phyloP scores from a whole-genome alignment of 2,113 vertebrate genomes.

The Calyptomena viridis region DNA sequence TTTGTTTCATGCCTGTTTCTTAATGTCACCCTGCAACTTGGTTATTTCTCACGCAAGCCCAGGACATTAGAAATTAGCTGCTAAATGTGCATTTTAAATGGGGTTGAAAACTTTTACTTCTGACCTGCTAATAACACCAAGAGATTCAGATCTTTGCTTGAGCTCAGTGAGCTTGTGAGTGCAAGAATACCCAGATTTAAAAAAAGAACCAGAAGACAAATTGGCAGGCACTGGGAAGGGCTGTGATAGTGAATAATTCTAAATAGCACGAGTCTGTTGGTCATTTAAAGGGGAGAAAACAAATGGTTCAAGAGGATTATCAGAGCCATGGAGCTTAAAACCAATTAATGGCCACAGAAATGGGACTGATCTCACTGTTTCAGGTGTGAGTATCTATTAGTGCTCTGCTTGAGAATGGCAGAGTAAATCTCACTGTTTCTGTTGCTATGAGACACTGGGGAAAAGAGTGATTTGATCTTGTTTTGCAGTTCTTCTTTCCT shows the following conservation, averaged over 20 bases:
- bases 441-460: conserved; percentile 23
- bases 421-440: not conserved
- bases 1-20: conserved; percentile 59
- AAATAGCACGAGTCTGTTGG: not conserved
- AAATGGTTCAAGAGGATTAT: not conserved
- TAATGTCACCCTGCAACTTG: conserved; percentile 61
- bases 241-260: not conserved
- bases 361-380: not conserved
- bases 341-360: not conserved
- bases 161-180: not conserved
- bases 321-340: not conserved
- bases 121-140: not conserved
- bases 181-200: not conserved
- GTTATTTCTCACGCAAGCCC: conserved; percentile 47
- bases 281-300: not conserved
- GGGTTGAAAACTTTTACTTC: not conserved
- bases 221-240: not conserved
- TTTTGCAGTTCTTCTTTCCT: not conserved
- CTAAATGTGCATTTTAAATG: conserved; percentile 13
- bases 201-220: not conserved
- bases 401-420: not conserved
- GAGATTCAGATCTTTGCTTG: not conserved
- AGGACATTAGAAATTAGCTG: not conserved
- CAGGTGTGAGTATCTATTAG: not conserved
- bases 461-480: not conserved